Base-by-base conservation (phyloP, 2,113 vertebrate species). In the Vireo altiloquus region DNA sequence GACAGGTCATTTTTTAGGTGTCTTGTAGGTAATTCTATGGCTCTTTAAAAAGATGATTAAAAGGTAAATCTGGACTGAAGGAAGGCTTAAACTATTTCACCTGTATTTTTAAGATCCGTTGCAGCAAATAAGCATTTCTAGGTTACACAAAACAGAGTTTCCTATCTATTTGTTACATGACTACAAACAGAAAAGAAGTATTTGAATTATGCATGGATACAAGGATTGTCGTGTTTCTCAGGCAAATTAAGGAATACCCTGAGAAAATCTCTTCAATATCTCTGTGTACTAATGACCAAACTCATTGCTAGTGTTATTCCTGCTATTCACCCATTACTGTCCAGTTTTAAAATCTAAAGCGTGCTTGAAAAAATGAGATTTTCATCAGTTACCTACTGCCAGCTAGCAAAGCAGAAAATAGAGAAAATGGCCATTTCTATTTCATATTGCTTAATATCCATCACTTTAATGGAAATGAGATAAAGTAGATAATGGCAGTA, bases 381-480 rank as follows among this genome's bases (percentile, higher is more conserved):
- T 82, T 83, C 85, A 88, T 92, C 82, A 83, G 66, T 81, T 91
- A 68, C 30, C 5, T 69, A 81, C 54, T 86, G 79, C 68, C 75
- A 82, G 79, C 85, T 47, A 95, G 90, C 72, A 95, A 90, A 95
- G 94, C 89, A 95, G 81, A 91, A 95, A 95, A 96, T 77, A 92
- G 94, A 77, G 85, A 94, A 88, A 93, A 90, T 33, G 82, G 85
- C 63, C 83, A 92, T 92, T 96, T 92, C 91, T 89, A 79, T 94
- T 96, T 92, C 94, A 77, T 88, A 95, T 86, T 94, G 79, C 85
- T 86, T 90, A 93, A 91, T 94, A 95, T 93, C 95, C 82, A 96
- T 96, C 96, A 96, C 64, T 95, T 95, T 93, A 96, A 97, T 97
- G 90, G 95, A 95, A 95, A 95, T 83, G 93, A 95, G 90, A 95